Evolutionary conservation across 2,113 vertebrate genomes (phyloP), one percentile per base, ranked within the genome.

Genomic region (Thamnaconus septentrionalis): DNA sequence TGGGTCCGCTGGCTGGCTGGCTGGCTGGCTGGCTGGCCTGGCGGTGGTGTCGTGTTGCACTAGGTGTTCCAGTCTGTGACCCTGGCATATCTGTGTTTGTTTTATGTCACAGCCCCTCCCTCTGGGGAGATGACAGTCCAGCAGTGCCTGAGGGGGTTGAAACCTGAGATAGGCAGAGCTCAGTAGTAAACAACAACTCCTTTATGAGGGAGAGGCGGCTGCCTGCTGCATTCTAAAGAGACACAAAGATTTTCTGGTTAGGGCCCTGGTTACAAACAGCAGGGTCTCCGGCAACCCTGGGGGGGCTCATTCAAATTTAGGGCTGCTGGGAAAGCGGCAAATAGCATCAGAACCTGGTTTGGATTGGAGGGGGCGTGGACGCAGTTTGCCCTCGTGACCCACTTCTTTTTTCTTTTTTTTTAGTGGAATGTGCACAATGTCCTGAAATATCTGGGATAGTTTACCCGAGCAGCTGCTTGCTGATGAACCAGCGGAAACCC

Each of bases 111-210:
- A 56, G 81, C 84, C 78, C 81, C 86, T 87, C 88, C 88, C 81
- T 79, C 73, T 40, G 47, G 79, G 76, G 81, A 79, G 76, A 84
- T 70, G 86, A 82, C 84, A 81, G 82, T 83, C 82, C 78, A 54
- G 76, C 73, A 60, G 74, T n/a, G 83, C 88, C 86, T 54, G 76
- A 64, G 82, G 84, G 84, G 84, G 78, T 40, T 83, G 88, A 85
- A 90, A 90, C 82, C 85, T 86, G 83, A 90, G 86, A 77, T 53
- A 59, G 81, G 79, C 67, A 75, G 70, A 69, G 82, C 81, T 81
- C 58, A 48, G 78, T 71, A 82, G 82, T 87, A 86, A 87, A 88
- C 86, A 89, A 87, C 85, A 87, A 76, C 78, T 81, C 77, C 77
- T 90, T 85, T 83, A 82, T 86, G 83, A 76, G 75, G 75, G 55